phyloP scores from a whole-genome alignment of 1,140 invertebrate genomes.

The Apis mellifera region Amel_HAv3.1 CM009946.2:427501-428000 shows the following conservation, averaged over 20 bases:
- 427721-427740: neutral
- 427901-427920: neutral
- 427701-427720: neutral
- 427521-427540: no score
- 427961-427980: constrained; percentile 10
- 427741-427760: neutral
- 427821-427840: no score
- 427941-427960: constrained; percentile 35
- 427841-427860: constrained; percentile 32
- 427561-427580: no score
- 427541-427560: no score
- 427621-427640: neutral
- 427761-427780: neutral
- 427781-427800: neutral
- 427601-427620: no score
- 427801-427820: neutral
- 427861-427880: constrained; percentile 9
- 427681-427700: neutral
- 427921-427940: constrained; percentile 14
- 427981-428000: constrained; percentile 6
- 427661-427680: neutral
- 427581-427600: no score
- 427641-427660: neutral
- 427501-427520: no score
- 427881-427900: constrained; percentile 31